Conservation (phyloP, 2,888 invertebrate species). For the Drosophila mimica region DNA sequence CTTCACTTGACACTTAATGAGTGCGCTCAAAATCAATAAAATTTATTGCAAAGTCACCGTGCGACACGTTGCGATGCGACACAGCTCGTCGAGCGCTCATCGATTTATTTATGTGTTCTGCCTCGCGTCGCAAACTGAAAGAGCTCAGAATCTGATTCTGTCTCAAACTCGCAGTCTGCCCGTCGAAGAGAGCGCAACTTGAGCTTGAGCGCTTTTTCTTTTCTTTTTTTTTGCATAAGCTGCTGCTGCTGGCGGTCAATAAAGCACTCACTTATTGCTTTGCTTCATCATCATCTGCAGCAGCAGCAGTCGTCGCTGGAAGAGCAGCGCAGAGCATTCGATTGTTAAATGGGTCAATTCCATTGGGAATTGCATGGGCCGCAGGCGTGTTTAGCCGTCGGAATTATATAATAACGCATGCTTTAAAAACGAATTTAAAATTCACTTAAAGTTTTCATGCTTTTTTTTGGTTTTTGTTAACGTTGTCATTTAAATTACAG, state of each 20-base stretch:
- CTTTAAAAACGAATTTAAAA: slow-evolving; percentile 30
- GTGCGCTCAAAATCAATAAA: slow-evolving; percentile 63
- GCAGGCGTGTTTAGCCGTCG: slow-evolving; percentile 55
- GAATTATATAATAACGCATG: slow-evolving; percentile 61
- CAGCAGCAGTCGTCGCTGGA: slow-evolving; percentile 45
- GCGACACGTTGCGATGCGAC: slow-evolving; percentile 41
- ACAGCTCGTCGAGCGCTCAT: slow-evolving; percentile 66
- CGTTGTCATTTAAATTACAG: slow-evolving; percentile 73
- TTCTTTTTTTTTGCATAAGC: slow-evolving; percentile 54
- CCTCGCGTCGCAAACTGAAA: slow-evolving; percentile 46
- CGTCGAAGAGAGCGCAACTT: slow-evolving; percentile 33
- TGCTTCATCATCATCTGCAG: slow-evolving; percentile 43
- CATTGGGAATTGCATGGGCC: slow-evolving; percentile 82
- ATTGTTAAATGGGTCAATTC: slow-evolving; percentile 84
- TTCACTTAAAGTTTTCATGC: slow-evolving; percentile 34
- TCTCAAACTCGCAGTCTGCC: slow-evolving; percentile 35
- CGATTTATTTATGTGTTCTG: slow-evolving; percentile 74
- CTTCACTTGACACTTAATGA: slow-evolving; percentile 52
- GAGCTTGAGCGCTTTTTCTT: slow-evolving; percentile 61
- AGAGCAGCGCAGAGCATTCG: slow-evolving; percentile 46
- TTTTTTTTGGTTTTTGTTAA: slow-evolving; percentile 13
- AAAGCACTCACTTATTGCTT: slow-evolving; percentile 72
- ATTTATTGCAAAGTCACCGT: slow-evolving; percentile 34
- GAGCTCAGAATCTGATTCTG: slow-evolving; percentile 35
- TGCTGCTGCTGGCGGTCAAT: slow-evolving; percentile 50